Base-by-base conservation (phyloP, 2,113 vertebrate genomes). In the Zeus faber region DNA sequence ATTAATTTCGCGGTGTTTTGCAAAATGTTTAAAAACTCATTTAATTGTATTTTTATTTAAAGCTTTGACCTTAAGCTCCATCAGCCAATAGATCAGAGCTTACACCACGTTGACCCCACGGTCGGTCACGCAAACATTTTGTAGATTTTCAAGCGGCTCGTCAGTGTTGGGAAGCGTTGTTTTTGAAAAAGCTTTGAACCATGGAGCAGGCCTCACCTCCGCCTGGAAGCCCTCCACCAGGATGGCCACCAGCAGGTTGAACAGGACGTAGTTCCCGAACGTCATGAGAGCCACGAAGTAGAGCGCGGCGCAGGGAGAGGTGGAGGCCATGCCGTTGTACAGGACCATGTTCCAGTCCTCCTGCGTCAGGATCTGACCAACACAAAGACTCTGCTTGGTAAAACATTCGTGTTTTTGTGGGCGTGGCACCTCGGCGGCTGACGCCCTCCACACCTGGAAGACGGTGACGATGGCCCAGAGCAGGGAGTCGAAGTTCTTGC, bases 271-370 rank as follows among this genome's bases (percentile, higher is more conserved):
- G 86, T 98, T 99, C 64, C 97, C 97, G 20, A 99, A 99, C 0
- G 97, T 98, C 97, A 99, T 99, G 26, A 99, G 91, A 35, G 97
- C 97, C 0, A 99, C 96, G 4, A 98, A 99, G 76, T 99, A 99
- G 56, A 99, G 92, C 11, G 97, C 95, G 27, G 97, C 97, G 76
- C 92, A 96, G 0, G 97, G 95, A 0, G 96, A 95, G 3, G 96
- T 97, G 62, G 96, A 97, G 9, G 96, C 97, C 90, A 92, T 92
- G 65, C 96, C 97, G 0, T 99, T 98, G 77, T 99, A 99, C 23
- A 99, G 88, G 18, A 99, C 97, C 58, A 97, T 93, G 17, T 99
- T 99, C 96, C 97, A 98, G 87, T 99, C 97, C 80, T 99, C 97
- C 83, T 99, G 97, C 14, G 97, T 99, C 67, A 99, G 88, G 70